phyloP scores from a whole-genome alignment of 2,888 invertebrate genomes.

The Drosophila picticornis region DNA sequence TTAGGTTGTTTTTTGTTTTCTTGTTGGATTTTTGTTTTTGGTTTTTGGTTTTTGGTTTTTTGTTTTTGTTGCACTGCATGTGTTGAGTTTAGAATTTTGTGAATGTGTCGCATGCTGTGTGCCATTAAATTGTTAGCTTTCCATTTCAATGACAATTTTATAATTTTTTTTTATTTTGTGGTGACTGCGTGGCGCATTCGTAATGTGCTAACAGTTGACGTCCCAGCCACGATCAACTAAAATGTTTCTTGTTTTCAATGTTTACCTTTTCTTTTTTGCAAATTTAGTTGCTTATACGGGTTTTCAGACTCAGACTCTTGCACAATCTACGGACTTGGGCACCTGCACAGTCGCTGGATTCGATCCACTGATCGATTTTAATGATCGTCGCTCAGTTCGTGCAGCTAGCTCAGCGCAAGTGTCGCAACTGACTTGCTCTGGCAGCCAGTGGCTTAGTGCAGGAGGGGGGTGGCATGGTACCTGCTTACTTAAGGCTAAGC shows the following conservation, averaged over 20 bases:
- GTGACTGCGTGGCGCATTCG: slow-evolving; percentile 51
- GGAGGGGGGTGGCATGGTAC: not conserved
- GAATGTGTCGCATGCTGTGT: slow-evolving; percentile 59
- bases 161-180: slow-evolving; percentile 27
- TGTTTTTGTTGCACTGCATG: not conserved
- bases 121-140: slow-evolving; percentile 60
- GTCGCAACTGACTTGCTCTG: slow-evolving; percentile 34
- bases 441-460: not conserved
- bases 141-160: slow-evolving; percentile 65
- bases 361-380: slow-evolving; percentile 51
- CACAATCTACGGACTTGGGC: slow-evolving; percentile 61
- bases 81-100: slow-evolving; percentile 29
- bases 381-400: slow-evolving; percentile 43
- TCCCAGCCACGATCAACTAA: slow-evolving; percentile 54
- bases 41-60: slow-evolving; percentile 6
- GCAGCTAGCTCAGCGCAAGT: slow-evolving; percentile 30
- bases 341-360: slow-evolving; percentile 50
- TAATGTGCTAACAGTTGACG: slow-evolving; percentile 47
- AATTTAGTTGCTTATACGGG: slow-evolving; percentile 32
- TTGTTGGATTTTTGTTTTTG: not conserved
- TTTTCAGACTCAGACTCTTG: slow-evolving; percentile 32
- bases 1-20: slow-evolving; percentile 32
- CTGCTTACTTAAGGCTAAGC: slow-evolving; percentile 1
- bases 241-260: slow-evolving; percentile 16
- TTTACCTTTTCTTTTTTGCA: not conserved